Percentiles rank a stretch among this genome's conserved stretches.
phyloP scores from a whole-genome alignment of 2,797 vertebrate genomes.

The Crenichthys baileyi region DNA sequence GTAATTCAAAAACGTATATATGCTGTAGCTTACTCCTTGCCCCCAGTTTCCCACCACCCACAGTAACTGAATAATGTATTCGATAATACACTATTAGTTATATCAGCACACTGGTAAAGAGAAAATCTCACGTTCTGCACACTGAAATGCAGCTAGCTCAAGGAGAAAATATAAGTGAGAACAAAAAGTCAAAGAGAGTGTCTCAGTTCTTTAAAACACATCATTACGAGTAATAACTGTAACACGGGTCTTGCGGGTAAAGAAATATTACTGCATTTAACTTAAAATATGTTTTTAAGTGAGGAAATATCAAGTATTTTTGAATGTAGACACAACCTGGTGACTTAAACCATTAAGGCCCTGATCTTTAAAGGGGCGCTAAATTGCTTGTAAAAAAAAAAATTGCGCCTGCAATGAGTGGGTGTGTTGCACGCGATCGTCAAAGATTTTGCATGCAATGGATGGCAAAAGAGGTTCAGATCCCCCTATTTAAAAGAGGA shows the following conservation, averaged over 20 bases:
- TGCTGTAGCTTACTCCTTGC: constrained; percentile 10
- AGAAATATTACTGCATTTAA: neutral
- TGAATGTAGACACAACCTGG: neutral
- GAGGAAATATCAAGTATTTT: no score
- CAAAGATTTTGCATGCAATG: no score
- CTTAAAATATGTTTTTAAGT: neutral
- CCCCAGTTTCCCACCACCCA: neutral
- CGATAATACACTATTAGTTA: neutral
- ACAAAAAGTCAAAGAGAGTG: neutral
- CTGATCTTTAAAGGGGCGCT: no score
- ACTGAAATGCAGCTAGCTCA: neutral
- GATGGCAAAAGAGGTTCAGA: no score
- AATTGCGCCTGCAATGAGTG: no score
- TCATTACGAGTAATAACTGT: neutral
- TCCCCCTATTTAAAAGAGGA: no score
- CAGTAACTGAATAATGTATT: constrained; percentile 23
- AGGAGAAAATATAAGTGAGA: neutral
- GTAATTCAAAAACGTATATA: constrained; percentile 27
- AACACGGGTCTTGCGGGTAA: neutral
- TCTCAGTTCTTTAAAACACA: neutral
- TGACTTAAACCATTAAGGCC: neutral
- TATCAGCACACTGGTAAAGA: neutral
- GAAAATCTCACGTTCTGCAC: neutral
- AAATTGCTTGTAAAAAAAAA: no score
- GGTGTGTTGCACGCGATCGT: no score